Evolutionary conservation across 1,140 invertebrate genomes (phyloP), one percentile per base, ranked within the genome.

Genomic region (Drosophila arizonae): DNA sequence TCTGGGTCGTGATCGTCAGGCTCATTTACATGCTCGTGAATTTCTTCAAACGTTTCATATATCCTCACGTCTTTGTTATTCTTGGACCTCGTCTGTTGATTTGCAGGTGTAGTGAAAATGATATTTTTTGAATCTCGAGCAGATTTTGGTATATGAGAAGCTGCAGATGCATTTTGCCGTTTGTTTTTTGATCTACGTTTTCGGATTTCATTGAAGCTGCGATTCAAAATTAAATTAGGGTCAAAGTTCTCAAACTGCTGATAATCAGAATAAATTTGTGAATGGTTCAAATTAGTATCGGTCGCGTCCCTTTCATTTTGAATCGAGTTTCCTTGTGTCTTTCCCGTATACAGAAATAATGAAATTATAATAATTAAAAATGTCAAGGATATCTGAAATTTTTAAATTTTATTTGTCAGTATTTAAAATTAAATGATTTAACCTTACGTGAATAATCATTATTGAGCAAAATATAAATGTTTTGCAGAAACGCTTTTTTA

Each of bases 21-120:
- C 24, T 74, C 73, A 9, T 87, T 70, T 10, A 86, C 51, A 17
- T 87, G 82, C 10, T 81, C 75, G 21, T 87, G 81, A 11, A 78
- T 81, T 68, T 81, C 82, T 24, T 78, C 75, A 51, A 67, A 81
- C 0, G 75, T 81, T 51, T 70, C 71, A 15, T 64, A 78, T 17
- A 66, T 74, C 8, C 69, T 72, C 6, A 48, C 67, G 6, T 86
- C 75, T 33, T 57, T 62, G 33, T 28, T 64, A 15, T 66, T 39
- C 8, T 51, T 56, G 46, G 26, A 51, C 30, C 74, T 79, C 9
- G 13, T 52, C 10, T 60, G 45, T 13, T 48, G 30, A 28, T 24
- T 43, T 8, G 30, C 54, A 17, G 61, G 36, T 43, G 62, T 77
- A 9, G 6, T 17, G n/a, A n/a, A 10, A 10, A 41, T 15, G 6